Base-by-base conservation (phyloP, 2,888 invertebrate species). In the Crioceris asparagi region DNA sequence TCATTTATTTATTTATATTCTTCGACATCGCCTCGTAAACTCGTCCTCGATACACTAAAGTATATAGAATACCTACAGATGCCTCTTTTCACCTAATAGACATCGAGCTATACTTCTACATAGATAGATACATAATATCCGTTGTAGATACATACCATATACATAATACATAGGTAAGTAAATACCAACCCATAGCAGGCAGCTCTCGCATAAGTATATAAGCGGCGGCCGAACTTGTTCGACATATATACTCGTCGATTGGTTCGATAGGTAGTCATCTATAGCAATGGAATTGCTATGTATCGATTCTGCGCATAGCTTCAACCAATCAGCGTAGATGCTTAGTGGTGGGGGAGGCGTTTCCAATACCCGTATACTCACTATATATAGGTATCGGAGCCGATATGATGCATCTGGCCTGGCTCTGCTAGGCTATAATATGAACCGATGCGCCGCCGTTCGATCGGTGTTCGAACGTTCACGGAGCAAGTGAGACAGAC, bases 281-380 rank as follows among this genome's bases (percentile, higher is more conserved):
- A 65, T 65, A 64, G 65, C 64, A 64, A 64, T 64, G 60, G 59
- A 62, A 61, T 61, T 56, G 59, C 62, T 58, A 64, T 62, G 70
- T 70, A 70, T 72, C 72, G 72, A 72, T 72, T 71, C 66, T 71
- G 72, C 72, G 72, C 71, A 46, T 49, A 61, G 54, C 55, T 32
- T 21, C 65, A 70, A 69, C 74, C 75, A 71, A 75, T 75, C 71
- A 50, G 23, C 37, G 38, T 35, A 36, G 27, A 12, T 35, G 32
- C 29, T 23, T 31, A 29, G 40, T 43, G 45, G 48, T 44, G 46
- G 48, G 46, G 41, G 43, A 37, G 36, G 39, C 53, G 51, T 50
- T 51, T 47, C 58, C 56, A 53, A 56, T 56, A 55, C 54, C 57
- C 55, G 54, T 54, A 55, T 53, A 56, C 6, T 21, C 21, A 7